Conservation (phyloP, 2,888 invertebrate genomes). For the Exephanes ischioxanthus region DNA sequence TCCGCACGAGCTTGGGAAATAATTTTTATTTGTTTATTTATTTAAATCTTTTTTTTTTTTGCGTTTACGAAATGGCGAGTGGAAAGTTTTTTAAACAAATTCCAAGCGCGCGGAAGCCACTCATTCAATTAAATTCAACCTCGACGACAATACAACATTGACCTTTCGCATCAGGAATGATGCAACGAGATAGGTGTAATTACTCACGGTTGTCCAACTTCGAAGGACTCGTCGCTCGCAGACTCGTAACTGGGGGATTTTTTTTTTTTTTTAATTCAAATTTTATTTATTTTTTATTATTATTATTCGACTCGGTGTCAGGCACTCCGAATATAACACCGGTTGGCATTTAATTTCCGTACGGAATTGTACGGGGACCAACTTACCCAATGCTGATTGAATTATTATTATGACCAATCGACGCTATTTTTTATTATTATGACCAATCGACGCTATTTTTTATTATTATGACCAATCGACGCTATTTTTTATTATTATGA, state of each 20-base stretch:
- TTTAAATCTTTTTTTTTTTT: too few relatives aligned
- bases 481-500: too few relatives aligned
- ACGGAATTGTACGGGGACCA: background rate
- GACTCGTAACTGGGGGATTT: constrained; percentile 13
- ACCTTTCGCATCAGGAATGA: background rate
- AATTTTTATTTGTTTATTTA: too few relatives aligned
- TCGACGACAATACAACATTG: background rate
- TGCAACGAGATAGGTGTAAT: constrained; percentile 3
- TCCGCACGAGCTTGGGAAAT: too few relatives aligned
- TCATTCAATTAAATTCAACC: background rate
- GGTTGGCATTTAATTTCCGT: constrained; percentile 5
- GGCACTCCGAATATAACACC: background rate
- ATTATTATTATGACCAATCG: constrained; percentile 9
- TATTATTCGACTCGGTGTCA: constrained; percentile 24
- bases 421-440: too few relatives aligned
- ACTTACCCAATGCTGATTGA: constrained; percentile 10
- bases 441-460: constrained; percentile 5
- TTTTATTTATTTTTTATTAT: background rate
- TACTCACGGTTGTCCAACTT: constrained; percentile 15
- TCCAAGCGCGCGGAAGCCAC: background rate
- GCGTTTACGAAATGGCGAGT: too few relatives aligned
- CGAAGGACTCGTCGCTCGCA: constrained; percentile 1
- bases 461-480: constrained; percentile 14
- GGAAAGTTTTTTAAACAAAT: too few relatives aligned
- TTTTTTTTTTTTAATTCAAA: background rate